A percentile compares a stretch with the other conserved stretches of the same genome.
Evolutionary conservation across 2,113 vertebrate genomes (phyloP).

Genomic region (Microcebus tavaratra): DNA sequence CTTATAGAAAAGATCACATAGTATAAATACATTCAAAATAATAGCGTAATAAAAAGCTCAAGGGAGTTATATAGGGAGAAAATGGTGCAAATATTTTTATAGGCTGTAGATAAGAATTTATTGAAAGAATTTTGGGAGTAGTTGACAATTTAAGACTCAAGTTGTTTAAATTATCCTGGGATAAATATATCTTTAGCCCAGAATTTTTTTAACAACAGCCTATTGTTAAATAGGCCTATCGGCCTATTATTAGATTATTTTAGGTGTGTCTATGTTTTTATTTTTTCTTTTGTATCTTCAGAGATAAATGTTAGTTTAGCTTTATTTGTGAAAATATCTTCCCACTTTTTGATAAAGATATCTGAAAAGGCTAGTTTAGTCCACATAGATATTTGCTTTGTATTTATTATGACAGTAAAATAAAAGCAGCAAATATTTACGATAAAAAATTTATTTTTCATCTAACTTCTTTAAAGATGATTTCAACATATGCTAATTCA

Average conservation of each 20-base stretch:
- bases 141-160: not conserved
- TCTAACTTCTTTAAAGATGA: not conserved
- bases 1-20: not conserved
- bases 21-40: not conserved
- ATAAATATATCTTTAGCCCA: not conserved
- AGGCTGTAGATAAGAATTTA: not conserved
- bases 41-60: not conserved
- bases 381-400: not conserved
- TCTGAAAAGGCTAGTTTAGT: constrained; percentile 7
- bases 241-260: not conserved
- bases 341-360: constrained; percentile 24
- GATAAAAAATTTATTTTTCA: constrained; percentile 24
- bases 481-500: not conserved
- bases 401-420: constrained; percentile 26
- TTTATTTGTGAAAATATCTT: constrained; percentile 27
- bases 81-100: not conserved
- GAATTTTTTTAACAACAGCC: not conserved
- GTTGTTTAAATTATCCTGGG: constrained; percentile 1
- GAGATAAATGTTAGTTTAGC: not conserved
- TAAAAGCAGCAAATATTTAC: constrained; percentile 12
- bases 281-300: constrained; percentile 15
- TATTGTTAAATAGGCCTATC: not conserved
- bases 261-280: not conserved
- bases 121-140: not conserved
- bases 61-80: not conserved